Conservation (phyloP, 2,113 vertebrate species). For the Illadopsis cleaveri region DNA sequence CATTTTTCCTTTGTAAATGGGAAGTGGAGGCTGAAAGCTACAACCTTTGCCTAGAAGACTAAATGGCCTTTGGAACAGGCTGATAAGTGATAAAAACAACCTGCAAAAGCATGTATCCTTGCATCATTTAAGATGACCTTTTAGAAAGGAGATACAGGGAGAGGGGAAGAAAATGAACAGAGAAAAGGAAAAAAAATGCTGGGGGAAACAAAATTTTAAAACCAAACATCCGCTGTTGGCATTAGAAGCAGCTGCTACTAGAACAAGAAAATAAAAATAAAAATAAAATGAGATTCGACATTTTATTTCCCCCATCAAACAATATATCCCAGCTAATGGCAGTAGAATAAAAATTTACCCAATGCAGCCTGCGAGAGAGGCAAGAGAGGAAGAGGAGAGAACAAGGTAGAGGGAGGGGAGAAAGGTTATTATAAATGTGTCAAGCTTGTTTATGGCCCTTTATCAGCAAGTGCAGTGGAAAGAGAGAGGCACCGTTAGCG, state of each 20-base stretch:
- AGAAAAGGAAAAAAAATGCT: not conserved
- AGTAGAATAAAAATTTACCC: conserved; percentile 72
- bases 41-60: conserved; percentile 47
- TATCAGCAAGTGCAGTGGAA: conserved; percentile 27
- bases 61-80: conserved; percentile 33
- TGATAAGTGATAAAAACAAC: conserved; percentile 51
- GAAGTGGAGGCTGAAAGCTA: conserved; percentile 37
- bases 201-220: conserved; percentile 35
- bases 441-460: conserved; percentile 72
- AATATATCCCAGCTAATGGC: conserved; percentile 75
- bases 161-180: not conserved
- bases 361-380: not conserved
- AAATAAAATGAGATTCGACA: conserved; percentile 62
- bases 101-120: conserved; percentile 44
- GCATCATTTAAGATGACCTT: conserved; percentile 68
- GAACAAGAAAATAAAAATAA: conserved; percentile 62
- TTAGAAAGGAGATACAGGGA: conserved; percentile 15
- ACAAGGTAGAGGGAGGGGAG: conserved; percentile 32
- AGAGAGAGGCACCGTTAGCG: conserved; percentile 38
- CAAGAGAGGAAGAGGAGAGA: conserved; percentile 55
- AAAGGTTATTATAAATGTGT: conserved; percentile 78
- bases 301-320: conserved; percentile 72
- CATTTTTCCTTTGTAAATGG: conserved; percentile 40
- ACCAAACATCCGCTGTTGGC: not conserved
- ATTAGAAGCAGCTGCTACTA: conserved; percentile 3